Base-by-base conservation (phyloP, 2,888 invertebrate species). In the Microplitis manilae region DNA sequence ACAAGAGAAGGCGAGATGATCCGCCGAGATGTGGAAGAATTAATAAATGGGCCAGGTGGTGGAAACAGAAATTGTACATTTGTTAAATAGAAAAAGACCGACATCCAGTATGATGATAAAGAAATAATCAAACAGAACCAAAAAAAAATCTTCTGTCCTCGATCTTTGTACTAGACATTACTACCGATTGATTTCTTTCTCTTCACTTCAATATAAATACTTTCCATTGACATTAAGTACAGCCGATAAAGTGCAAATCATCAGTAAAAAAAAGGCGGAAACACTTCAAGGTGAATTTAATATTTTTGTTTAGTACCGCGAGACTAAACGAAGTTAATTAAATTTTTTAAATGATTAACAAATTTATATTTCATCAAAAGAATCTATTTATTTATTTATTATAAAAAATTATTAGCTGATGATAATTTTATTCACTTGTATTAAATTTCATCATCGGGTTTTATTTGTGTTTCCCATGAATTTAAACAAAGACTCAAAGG, bases 131-230 rank as follows among this genome's bases (percentile, higher is more conserved):
- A 38, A 67, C 38, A 67, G 67, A 67, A 38, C 38, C 7, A 13
- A 59, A 59, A n/a, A 67, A 39, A 50, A 50, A 70, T 13, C 8
- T 9, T 20, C 30, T 7, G 70, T 70, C 70, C 70, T 70, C 60
- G 70, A 70, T 70, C 60, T 70, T 70, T 70, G 38, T 59, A 50
- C 70, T n/a, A 17, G n/a, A 40, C 20, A 13, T 7, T 62, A 62
- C 15, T 17, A 17, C 62, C 15, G 20, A 62, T 62, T 50, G 13
- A 50, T 62, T 62, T 62, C 62, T 62, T 62, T 62, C 20, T 62
- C 20, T 62, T 62, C 15, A 59, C 2, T 62, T 62, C 2, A 62
- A 6, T 62, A 8, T 2, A 62, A 50, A 13, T 50, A 50, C 50
- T 50, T 50, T 50, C 50, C 13, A 50, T 50, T 5, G 50, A 50